Percentiles rank a stretch among this genome's conserved stretches.
Conservation (phyloP, 2,888 invertebrate genomes). For the Beris chalybata region DNA sequence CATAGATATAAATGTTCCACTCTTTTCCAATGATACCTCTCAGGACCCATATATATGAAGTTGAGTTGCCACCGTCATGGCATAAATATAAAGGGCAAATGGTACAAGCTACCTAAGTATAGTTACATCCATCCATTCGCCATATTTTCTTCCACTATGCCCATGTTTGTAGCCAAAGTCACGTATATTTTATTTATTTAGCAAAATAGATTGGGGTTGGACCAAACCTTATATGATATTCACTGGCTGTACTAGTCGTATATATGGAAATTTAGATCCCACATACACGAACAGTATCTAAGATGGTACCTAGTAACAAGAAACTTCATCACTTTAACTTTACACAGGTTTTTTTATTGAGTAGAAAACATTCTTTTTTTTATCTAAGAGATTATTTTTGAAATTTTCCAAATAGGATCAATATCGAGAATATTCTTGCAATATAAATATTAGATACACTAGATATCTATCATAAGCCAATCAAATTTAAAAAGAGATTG, state of each 20-base stretch:
- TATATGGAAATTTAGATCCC: slow-evolving; percentile 27
- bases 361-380: too few species aligned
- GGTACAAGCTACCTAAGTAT: too few species aligned
- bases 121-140: slow-evolving; percentile 9
- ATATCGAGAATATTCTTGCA: too few species aligned
- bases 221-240: slow-evolving; percentile 28
- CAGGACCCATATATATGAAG: neutral
- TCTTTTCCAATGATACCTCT: slow-evolving; percentile 27
- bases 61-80: neutral
- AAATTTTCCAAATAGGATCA: too few species aligned
- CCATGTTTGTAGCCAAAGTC: slow-evolving; percentile 36
- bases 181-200: slow-evolving; percentile 42
- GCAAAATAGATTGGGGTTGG: slow-evolving; percentile 40
- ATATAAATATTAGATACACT: too few species aligned
- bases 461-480: too few species aligned
- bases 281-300: neutral
- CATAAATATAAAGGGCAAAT: slow-evolving; percentile 16
- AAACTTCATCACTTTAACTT: too few species aligned
- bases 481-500: too few species aligned
- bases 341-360: too few species aligned
- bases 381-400: too few species aligned
- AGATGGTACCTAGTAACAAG: too few species aligned
- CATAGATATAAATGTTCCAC: slow-evolving; percentile 24
- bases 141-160: slow-evolving; percentile 17
- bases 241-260: slow-evolving; percentile 24